Percentiles rank a stretch among this genome's conserved stretches.
phyloP scores from a whole-genome alignment of 1,140 invertebrate genomes.

The Euglossa dilemma region DNA sequence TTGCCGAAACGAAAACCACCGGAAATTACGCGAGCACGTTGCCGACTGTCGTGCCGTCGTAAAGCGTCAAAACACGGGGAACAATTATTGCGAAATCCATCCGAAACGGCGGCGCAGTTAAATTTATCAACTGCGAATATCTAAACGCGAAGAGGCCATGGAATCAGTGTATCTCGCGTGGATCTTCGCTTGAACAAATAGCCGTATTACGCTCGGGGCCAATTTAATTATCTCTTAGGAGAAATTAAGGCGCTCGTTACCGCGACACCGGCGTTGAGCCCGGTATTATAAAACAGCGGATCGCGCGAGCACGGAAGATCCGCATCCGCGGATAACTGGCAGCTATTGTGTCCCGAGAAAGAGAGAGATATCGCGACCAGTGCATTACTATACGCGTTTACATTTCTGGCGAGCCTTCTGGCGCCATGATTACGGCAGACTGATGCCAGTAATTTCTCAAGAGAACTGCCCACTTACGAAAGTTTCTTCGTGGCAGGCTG shows the following conservation, averaged over 20 bases:
- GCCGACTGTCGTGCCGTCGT: too few relatives aligned
- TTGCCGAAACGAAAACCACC: too few relatives aligned
- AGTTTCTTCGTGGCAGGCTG: constrained; percentile 56
- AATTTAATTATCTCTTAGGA: neutral
- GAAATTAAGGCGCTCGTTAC: constrained; percentile 6
- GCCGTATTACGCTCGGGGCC: too few relatives aligned
- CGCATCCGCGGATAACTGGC: constrained; percentile 37
- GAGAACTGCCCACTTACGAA: constrained; percentile 68
- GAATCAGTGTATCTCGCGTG: neutral
- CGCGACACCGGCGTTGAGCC: neutral
- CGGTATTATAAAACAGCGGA: constrained; percentile 21
- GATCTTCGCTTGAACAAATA: neutral
- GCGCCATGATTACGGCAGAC: constrained; percentile 67
- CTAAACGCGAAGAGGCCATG: neutral
- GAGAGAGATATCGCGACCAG: constrained; percentile 41
- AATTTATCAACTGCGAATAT: too few relatives aligned
- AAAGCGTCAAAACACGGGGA: too few relatives aligned
- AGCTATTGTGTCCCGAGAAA: constrained; percentile 42
- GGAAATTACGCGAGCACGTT: too few relatives aligned
- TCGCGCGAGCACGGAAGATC: neutral
- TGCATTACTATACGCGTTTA: constrained; percentile 63
- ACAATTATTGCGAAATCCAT: too few relatives aligned
- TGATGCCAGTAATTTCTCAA: constrained; percentile 67
- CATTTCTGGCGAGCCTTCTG: constrained; percentile 55
- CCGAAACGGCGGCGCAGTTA: too few relatives aligned